These are phyloP conservation scores for Epicauta chinensis DNA, from an alignment of 1,140 invertebrate genomes.

Conservation along the genomic window DNA sequence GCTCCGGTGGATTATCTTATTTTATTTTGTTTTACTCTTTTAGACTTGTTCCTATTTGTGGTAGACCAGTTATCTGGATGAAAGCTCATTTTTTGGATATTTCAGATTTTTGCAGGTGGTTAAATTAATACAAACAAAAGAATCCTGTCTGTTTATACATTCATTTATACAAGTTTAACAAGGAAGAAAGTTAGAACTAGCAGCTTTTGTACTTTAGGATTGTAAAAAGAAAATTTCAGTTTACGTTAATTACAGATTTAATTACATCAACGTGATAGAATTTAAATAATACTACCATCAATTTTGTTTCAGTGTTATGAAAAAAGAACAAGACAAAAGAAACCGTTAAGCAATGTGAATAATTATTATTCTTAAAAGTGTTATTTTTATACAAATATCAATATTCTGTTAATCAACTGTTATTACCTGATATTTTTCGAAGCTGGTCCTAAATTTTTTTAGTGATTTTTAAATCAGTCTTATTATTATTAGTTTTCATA, in stretches of 20 bases:
- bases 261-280: constrained; percentile 24
- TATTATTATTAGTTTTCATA: background rate
- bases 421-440: too few relatives aligned
- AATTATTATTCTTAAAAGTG: constrained; percentile 19
- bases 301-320: constrained; percentile 19
- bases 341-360: constrained; percentile 9
- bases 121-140: constrained; percentile 10
- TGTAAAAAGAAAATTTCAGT: constrained; percentile 23
- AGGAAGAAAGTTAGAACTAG: constrained; percentile 24
- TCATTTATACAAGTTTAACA: constrained; percentile 10
- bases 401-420: background rate
- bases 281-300: constrained; percentile 8
- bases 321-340: constrained; percentile 15
- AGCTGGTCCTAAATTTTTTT: background rate
- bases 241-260: constrained; percentile 11
- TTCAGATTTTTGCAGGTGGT: constrained; percentile 7
- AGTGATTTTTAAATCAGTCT: background rate
- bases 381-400: constrained; percentile 28
- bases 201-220: constrained; percentile 32
- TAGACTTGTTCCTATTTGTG: too few relatives aligned
- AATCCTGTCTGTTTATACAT: constrained; percentile 16
- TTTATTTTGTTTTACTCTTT: too few relatives aligned
- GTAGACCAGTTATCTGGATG: background rate
- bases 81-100: constrained; percentile 18
- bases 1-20: too few relatives aligned